A percentile compares a stretch with the other conserved stretches of the same genome.
phyloP scores from a whole-genome alignment of 1,140 invertebrate genomes.

The Penaeus chinensis region DNA sequence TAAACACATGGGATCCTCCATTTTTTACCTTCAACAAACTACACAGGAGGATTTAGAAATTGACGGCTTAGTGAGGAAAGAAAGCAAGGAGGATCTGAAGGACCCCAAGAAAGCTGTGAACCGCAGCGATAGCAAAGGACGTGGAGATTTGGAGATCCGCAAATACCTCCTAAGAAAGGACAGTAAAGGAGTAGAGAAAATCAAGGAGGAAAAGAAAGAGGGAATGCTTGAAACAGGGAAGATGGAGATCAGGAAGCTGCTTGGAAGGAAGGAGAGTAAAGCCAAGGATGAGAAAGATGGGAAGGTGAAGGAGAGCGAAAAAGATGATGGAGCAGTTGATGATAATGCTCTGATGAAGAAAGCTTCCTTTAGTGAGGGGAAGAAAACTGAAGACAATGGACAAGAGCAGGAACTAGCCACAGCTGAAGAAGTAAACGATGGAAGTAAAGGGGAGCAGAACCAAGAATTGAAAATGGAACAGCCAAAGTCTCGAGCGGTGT shows the following conservation, averaged over 20 bases:
- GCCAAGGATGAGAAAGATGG: conserved; percentile 6
- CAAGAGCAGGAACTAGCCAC: not conserved
- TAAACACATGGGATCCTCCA: conserved; percentile 15
- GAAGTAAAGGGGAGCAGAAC: not conserved
- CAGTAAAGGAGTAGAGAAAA: conserved; percentile 15
- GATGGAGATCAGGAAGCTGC: not conserved
- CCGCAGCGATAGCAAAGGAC: conserved; percentile 46
- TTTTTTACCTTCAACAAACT: conserved; percentile 23
- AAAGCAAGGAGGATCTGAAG: conserved; percentile 22
- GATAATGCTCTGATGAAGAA: conserved; percentile 8
- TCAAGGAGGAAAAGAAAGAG: conserved; percentile 12
- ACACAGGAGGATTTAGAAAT: not conserved
- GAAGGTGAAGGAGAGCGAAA: conserved; percentile 16
- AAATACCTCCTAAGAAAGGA: conserved; percentile 39
- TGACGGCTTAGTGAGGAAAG: conserved; percentile 4
- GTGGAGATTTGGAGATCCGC: conserved; percentile 35
- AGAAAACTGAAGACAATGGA: not conserved
- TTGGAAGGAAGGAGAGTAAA: conserved; percentile 33
- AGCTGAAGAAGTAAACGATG: not conserved
- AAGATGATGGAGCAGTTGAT: conserved; percentile 10
- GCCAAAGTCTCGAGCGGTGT: not conserved
- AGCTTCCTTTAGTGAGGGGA: not conserved
- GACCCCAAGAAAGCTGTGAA: conserved; percentile 12
- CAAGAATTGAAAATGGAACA: not conserved
- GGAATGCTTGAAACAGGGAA: not conserved